These are phyloP conservation scores for Drosophila helvetica DNA, from an alignment of 2,888 invertebrate species.

Conservation along the genomic window DNA sequence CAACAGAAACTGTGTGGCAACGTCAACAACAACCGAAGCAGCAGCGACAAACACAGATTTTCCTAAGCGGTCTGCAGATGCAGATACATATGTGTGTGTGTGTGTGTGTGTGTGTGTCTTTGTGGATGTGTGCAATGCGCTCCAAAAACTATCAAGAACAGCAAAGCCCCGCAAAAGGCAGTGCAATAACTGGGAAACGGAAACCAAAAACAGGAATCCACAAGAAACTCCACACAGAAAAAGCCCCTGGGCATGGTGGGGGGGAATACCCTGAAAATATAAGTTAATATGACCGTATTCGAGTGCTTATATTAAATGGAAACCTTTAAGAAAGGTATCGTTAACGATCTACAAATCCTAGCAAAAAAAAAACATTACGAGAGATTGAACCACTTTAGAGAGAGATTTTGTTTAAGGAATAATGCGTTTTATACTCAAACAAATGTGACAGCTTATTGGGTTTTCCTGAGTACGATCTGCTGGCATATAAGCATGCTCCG, in stretches of 20 bases:
- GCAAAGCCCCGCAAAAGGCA: conserved; percentile 4
- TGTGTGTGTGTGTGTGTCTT: conserved; percentile 2
- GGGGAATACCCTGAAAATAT: background rate
- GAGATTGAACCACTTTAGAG: no score
- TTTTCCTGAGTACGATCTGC: background rate
- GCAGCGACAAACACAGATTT: conserved; percentile 23
- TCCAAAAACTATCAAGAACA: conserved; percentile 47
- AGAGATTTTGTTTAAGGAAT: no score
- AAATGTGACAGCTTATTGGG: background rate
- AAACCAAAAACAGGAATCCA: background rate
- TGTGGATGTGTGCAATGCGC: conserved; percentile 25
- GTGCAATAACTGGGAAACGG: conserved; percentile 16
- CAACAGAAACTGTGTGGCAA: conserved; percentile 36
- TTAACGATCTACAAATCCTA: no score
- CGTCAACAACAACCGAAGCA: conserved; percentile 8
- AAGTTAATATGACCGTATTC: background rate
- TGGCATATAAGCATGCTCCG: background rate
- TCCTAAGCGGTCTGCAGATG: conserved; percentile 17
- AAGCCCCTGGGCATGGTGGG: no score
- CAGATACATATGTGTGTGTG: conserved; percentile 9
- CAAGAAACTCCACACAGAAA: no score
- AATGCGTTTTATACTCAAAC: no score
- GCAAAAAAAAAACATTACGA: no score
- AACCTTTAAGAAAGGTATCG: background rate
- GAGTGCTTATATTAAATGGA: background rate